phyloP scores from a whole-genome alignment of 2,113 vertebrate species.

The Amphiprion percula region DNA sequence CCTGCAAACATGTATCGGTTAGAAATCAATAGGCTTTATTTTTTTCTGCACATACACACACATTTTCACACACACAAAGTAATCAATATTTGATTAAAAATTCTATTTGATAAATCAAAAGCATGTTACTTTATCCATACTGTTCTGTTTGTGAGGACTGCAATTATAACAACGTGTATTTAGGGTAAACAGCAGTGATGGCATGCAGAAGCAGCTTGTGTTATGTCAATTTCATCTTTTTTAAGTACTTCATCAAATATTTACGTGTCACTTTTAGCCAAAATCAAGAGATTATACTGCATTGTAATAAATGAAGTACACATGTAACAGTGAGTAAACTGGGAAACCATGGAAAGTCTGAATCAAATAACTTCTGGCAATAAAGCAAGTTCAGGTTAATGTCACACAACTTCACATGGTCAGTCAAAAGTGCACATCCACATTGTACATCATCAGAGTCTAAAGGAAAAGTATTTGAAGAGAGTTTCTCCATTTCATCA shows the following conservation, averaged over 20 bases:
- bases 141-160: slow-evolving; percentile 13
- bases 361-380: background rate
- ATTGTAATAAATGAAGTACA: background rate
- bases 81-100: slow-evolving; percentile 49
- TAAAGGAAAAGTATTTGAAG: slow-evolving; percentile 19
- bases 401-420: background rate
- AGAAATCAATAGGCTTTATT: slow-evolving; percentile 16
- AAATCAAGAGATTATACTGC: background rate
- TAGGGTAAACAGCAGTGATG: slow-evolving; percentile 14
- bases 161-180: slow-evolving; percentile 28
- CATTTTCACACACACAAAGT: slow-evolving; percentile 29
- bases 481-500: slow-evolving; percentile 32
- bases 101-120: slow-evolving; percentile 36
- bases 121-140: slow-evolving; percentile 1
- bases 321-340: background rate
- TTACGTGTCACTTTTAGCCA: slow-evolving; percentile 14
- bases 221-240: background rate
- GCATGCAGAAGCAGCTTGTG: background rate
- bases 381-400: background rate
- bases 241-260: slow-evolving; percentile 16
- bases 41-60: background rate
- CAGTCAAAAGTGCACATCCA: background rate
- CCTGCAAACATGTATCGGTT: slow-evolving; percentile 75
- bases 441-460: slow-evolving; percentile 11
- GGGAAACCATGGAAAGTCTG: background rate